Evolutionary conservation across 2,888 invertebrate species (phyloP).

Genomic region (Gasteruption jaculator): DNA sequence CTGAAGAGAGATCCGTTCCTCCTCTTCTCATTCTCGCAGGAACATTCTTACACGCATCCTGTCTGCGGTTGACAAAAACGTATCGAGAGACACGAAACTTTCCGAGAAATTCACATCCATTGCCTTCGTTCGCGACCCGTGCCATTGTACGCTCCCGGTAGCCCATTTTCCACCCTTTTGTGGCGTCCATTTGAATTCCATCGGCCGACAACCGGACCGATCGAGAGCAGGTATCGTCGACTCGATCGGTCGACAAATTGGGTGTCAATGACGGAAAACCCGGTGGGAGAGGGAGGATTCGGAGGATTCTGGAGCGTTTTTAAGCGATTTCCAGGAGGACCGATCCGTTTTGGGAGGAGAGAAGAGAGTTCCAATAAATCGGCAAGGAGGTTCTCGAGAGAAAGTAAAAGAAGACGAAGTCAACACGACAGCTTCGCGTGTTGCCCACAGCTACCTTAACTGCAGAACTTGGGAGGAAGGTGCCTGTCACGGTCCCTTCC

Average conservation of each 20-base stretch:
- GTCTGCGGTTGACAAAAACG: constrained; percentile 49
- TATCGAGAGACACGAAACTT: constrained; percentile 47
- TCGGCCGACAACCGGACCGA: too few relatives aligned
- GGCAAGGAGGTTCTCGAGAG: constrained; percentile 14
- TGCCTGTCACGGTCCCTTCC: constrained; percentile 37
- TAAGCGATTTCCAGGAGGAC: too few relatives aligned
- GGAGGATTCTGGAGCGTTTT: too few relatives aligned
- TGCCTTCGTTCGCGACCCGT: too few relatives aligned
- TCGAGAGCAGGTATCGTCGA: too few relatives aligned
- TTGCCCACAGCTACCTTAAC: constrained; percentile 39
- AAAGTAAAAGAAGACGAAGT: constrained; percentile 14
- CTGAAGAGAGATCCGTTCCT: too few relatives aligned
- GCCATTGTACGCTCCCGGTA: too few relatives aligned
- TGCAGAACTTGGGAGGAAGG: constrained; percentile 33
- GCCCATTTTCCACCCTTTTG: too few relatives aligned
- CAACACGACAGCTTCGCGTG: constrained; percentile 31
- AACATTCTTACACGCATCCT: constrained; percentile 47
- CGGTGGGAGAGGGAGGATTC: too few relatives aligned
- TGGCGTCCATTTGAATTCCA: too few relatives aligned
- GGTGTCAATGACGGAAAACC: too few relatives aligned
- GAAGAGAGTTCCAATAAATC: constrained; percentile 19
- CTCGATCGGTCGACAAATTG: too few relatives aligned
- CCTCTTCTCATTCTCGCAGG: constrained; percentile 15
- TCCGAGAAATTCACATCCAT: constrained; percentile 36
- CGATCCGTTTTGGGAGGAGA: constrained; percentile 15